Evolutionary conservation across 23 tunicate genomes (phyloP).

Genomic region (Trididemnum nubilum): DNA sequence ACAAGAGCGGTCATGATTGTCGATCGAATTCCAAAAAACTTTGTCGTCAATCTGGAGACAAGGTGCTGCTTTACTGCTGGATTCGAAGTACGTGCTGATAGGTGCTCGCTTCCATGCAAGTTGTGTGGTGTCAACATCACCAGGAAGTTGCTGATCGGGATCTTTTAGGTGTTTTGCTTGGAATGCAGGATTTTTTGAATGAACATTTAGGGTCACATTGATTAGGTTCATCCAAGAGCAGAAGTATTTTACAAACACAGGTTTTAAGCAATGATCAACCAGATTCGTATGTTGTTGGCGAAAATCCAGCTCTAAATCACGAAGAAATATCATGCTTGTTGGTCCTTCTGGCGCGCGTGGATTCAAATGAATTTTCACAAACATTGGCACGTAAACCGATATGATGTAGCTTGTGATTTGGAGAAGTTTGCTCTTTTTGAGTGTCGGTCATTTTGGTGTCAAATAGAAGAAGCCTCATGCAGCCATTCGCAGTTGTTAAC

Average conservation of each 20-base stretch:
- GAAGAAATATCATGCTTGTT: background rate
- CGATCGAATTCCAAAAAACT: background rate
- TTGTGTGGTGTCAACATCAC: background rate
- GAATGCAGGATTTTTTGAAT: slow-evolving; percentile 13
- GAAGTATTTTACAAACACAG: background rate
- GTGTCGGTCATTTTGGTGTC: background rate
- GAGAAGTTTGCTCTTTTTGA: background rate
- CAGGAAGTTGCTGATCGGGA: background rate
- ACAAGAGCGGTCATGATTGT: slow-evolving; percentile 6
- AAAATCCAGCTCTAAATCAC: slow-evolving; percentile 7
- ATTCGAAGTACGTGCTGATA: background rate
- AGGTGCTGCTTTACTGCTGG: slow-evolving; percentile 4
- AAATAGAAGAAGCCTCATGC: background rate
- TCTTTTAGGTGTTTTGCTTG: slow-evolving; percentile 4
- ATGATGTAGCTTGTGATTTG: background rate
- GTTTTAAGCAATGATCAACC: background rate
- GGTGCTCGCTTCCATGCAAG: slow-evolving; percentile 1
- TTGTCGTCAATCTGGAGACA: background rate
- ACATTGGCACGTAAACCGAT: slow-evolving; percentile 10
- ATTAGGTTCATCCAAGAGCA: slow-evolving; percentile 1
- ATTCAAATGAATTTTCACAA: background rate
- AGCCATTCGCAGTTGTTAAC: slow-evolving; percentile 8
- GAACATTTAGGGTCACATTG: slow-evolving; percentile 8
- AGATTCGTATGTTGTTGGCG: background rate
- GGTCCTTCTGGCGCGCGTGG: background rate